Evolutionary conservation across 2,888 invertebrate genomes (phyloP), one percentile per base, ranked within the genome.

Genomic region (Macroteleia sp.): DNA sequence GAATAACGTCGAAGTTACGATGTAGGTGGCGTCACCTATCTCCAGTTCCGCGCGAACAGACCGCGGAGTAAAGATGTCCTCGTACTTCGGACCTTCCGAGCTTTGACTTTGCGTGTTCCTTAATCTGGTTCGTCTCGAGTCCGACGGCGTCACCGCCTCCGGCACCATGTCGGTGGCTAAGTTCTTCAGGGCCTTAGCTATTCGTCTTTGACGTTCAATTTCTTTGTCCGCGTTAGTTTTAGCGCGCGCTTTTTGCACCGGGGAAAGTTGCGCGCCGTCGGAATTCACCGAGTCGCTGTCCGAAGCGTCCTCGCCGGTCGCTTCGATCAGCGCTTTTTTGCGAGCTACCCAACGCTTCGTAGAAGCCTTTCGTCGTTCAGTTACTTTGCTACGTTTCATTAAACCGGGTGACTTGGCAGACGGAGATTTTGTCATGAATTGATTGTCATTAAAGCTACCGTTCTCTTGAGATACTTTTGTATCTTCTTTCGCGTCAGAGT

Each of bases 281-380:
- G 89, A 88, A 14, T 52, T 83, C 34, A 83, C 77, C 0, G 91
- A 90, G 46, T 91, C 91, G 14, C 88, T 88, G 50, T 91, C 91
- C 0, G 90, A 88, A 1, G 83, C 84, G 6, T 82, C 80, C 54
- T 89, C 86, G 0, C 90, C 90, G 4, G 86, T 89, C 1, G 90
- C 89, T 3, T 88, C 91, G 20, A 90, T 77, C 2, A 90, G 78
- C 0, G 91, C 91, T 30, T 86, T 89, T 52, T 91, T 90, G n/a
- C 91, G 85, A 1, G 87, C 90, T 0, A 87, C 89, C 90, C 91
- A 91, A 28, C 91, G 88, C 75, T 89, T 89, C 0, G 90, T 90
- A 3, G 87, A 90, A 5, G 88, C 90, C 67, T 85, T 86, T 19
- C 91, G 82, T 28, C 86, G 82, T 14, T 89, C 87, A 0, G 84